A percentile compares a stretch with the other conserved stretches of the same genome.
phyloP scores from a whole-genome alignment of 2,113 vertebrate species.

The Rhineura floridana region DNA sequence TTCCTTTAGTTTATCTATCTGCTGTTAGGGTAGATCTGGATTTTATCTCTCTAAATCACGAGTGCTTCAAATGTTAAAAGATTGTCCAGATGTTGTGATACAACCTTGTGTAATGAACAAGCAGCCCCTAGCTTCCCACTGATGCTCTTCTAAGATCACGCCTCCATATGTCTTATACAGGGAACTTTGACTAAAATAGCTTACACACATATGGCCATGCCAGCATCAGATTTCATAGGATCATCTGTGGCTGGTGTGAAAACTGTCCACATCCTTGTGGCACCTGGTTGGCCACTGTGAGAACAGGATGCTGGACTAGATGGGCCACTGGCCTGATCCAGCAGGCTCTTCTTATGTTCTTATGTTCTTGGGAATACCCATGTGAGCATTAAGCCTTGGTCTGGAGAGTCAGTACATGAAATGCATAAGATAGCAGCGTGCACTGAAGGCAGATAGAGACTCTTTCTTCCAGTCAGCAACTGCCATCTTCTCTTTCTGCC shows the following conservation, averaged over 20 bases:
- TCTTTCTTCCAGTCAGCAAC: background rate
- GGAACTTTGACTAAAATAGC: background rate
- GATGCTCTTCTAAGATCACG: background rate
- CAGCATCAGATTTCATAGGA: background rate
- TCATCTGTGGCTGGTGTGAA: background rate
- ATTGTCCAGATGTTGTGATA: background rate
- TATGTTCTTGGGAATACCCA: background rate
- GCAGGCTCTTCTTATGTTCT: too few species aligned
- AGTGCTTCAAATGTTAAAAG: background rate
- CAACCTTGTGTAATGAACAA: background rate
- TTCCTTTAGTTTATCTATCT: background rate
- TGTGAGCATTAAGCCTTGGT: background rate
- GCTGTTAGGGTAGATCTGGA: conserved; percentile 5
- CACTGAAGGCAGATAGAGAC: background rate
- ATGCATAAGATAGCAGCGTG: background rate
- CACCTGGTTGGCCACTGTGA: too few species aligned
- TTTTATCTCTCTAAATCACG: background rate
- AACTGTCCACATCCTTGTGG: too few species aligned
- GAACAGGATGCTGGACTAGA: too few species aligned
- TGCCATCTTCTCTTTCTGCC: background rate
- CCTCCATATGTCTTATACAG: background rate
- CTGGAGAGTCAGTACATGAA: background rate
- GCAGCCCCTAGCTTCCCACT: background rate
- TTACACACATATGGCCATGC: background rate
- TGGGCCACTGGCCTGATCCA: too few species aligned